Conservation (phyloP, 1,140 invertebrate species). For the Zaprionus ghesquierei region DNA sequence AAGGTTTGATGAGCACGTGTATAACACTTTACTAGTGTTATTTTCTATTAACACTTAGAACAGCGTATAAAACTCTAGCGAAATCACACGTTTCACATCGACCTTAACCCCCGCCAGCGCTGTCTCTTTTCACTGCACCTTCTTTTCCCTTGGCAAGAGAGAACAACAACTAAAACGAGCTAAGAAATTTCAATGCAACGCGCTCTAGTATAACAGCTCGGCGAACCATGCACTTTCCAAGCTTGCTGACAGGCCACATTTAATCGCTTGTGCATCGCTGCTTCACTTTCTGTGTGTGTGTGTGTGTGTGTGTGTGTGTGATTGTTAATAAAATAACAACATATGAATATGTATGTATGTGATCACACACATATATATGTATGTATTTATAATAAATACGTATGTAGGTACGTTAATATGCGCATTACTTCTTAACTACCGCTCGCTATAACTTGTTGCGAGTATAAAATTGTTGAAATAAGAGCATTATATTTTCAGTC, state of each 20-base stretch:
- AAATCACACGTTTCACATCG: neutral
- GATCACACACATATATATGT: neutral
- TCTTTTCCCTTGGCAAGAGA: slow-evolving; percentile 7
- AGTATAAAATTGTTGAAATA: slow-evolving; percentile 66
- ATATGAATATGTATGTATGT: neutral
- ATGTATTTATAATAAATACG: neutral
- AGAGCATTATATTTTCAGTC: slow-evolving; percentile 70
- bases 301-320: neutral
- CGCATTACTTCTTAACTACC: slow-evolving; percentile 37
- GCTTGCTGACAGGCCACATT: slow-evolving; percentile 29
- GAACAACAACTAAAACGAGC: neutral
- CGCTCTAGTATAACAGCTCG: slow-evolving; percentile 42
- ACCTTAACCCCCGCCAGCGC: slow-evolving; percentile 11
- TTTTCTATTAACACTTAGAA: neutral
- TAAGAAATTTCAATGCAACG: slow-evolving; percentile 3
- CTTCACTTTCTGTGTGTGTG: neutral
- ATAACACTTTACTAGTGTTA: neutral
- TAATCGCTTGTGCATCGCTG: slow-evolving; percentile 19
- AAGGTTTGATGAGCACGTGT: neutral
- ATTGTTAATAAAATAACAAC: neutral
- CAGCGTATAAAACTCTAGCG: neutral
- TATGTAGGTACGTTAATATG: slow-evolving; percentile 17
- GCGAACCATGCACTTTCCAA: slow-evolving; percentile 16
- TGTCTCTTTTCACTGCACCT: neutral
- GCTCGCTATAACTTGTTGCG: slow-evolving; percentile 8